Evolutionary conservation across 2,888 invertebrate genomes (phyloP).

Genomic region (Globia sparganii): DNA sequence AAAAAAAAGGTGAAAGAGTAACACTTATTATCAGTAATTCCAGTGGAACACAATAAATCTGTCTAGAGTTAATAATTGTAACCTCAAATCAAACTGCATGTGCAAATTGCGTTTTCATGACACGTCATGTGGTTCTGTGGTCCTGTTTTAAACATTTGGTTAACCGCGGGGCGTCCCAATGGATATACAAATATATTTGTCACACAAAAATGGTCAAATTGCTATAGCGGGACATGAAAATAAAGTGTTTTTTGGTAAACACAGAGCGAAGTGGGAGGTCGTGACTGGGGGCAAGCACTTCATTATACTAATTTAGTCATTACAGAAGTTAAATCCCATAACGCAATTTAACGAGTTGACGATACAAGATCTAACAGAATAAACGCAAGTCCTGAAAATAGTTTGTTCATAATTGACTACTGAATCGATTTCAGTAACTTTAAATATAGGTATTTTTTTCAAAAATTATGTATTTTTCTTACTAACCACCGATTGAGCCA

Average conservation of each 20-base stretch:
- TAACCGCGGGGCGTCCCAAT: slow-evolving; percentile 63
- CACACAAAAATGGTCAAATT: slow-evolving; percentile 46
- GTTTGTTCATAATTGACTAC: no score
- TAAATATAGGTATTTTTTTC: no score
- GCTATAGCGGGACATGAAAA: slow-evolving; percentile 21
- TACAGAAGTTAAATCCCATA: slow-evolving; percentile 8
- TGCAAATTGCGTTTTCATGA: slow-evolving; percentile 74
- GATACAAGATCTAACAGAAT: no score
- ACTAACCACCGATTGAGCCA: no score
- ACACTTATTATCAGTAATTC: slow-evolving; percentile 24
- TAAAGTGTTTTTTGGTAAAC: slow-evolving; percentile 24
- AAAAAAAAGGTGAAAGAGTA: slow-evolving; percentile 40
- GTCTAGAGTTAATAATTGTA: slow-evolving; percentile 54
- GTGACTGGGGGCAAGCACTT: slow-evolving; percentile 4
- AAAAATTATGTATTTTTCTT: no score
- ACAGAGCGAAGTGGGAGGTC: slow-evolving; percentile 49
- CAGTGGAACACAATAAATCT: slow-evolving; percentile 51
- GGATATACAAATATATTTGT: slow-evolving; percentile 31
- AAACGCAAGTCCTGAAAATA: no score
- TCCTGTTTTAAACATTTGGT: slow-evolving; percentile 72
- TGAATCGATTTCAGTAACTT: no score
- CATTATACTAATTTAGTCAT: slow-evolving; percentile 11
- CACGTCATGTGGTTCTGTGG: slow-evolving; percentile 53
- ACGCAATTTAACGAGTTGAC: slow-evolving; percentile 6
- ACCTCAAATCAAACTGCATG: slow-evolving; percentile 66